Conservation (phyloP, 2,113 vertebrate species). For the Dendrocopos noguchii region DNA sequence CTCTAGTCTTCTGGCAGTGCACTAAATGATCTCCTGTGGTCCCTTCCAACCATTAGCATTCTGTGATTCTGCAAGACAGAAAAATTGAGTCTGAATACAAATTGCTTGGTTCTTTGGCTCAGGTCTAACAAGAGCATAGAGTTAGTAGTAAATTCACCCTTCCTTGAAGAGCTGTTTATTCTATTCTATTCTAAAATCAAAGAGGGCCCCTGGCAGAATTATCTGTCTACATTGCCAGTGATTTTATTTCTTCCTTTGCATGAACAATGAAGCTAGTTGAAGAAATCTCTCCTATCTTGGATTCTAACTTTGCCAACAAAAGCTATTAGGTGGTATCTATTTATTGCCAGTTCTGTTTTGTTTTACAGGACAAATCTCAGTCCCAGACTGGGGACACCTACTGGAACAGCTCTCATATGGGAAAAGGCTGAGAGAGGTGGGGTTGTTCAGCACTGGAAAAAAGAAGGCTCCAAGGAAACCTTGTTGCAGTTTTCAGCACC, state of each 20-base stretch:
- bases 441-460: too few relatives aligned
- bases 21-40: too few relatives aligned
- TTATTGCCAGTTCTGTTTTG: not conserved
- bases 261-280: not conserved
- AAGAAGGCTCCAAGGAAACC: too few relatives aligned
- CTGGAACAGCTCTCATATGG: too few relatives aligned
- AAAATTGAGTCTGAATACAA: rapidly evolving
- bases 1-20: too few relatives aligned
- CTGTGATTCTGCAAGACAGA: not conserved
- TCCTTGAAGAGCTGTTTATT: too few relatives aligned
- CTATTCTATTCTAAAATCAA: too few relatives aligned
- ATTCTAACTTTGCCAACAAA: not conserved
- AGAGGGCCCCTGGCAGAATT: not conserved
- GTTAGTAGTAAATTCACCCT: not conserved
- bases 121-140: not conserved
- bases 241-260: not conserved
- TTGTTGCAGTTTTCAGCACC: too few relatives aligned
- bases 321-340: not conserved
- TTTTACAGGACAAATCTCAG: not conserved
- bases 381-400: not conserved
- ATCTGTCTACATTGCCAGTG: not conserved
- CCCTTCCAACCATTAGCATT: too few relatives aligned
- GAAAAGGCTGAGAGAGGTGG: too few relatives aligned
- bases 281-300: not conserved
- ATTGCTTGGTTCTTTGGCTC: not conserved